These are phyloP conservation scores for Ceraclea dissimilis DNA, from an alignment of 2,888 invertebrate species.

Conservation along the genomic window DNA sequence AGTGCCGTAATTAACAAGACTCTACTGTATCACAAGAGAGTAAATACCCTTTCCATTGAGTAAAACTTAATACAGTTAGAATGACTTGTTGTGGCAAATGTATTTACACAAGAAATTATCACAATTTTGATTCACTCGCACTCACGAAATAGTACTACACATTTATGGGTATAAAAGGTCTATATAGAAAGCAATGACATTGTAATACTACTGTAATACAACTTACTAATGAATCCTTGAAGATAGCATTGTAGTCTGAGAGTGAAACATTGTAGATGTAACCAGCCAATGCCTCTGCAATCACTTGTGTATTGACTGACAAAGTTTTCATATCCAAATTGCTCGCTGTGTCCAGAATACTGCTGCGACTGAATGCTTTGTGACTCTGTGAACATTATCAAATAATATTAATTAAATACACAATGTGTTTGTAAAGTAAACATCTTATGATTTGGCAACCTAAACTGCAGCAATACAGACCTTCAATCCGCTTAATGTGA, in stretches of 20 bases:
- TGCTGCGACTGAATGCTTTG: slow-evolving; percentile 52
- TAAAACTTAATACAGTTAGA: background rate
- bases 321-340: slow-evolving; percentile 52
- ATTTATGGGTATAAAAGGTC: too few species aligned
- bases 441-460: too few species aligned
- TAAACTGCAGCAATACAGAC: slow-evolving; percentile 28
- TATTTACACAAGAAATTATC: background rate
- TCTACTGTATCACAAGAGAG: too few species aligned
- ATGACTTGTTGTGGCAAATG: background rate
- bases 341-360: slow-evolving; percentile 56
- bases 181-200: too few species aligned
- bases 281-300: slow-evolving; percentile 79
- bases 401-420: too few species aligned
- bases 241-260: slow-evolving; percentile 49
- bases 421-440: too few species aligned
- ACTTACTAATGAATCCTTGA: slow-evolving; percentile 67
- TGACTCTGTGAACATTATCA: slow-evolving; percentile 45
- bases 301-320: slow-evolving; percentile 58
- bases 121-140: too few species aligned
- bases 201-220: too few species aligned
- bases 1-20: too few species aligned
- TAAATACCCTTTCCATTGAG: too few species aligned
- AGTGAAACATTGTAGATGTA: slow-evolving; percentile 67
- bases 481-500: slow-evolving; percentile 77
- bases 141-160: too few species aligned